Percentiles rank a stretch among this genome's conserved stretches.
These are phyloP conservation scores for Anarsia innoxiella DNA, from an alignment of 2,888 invertebrate genomes.

Conservation along the genomic window DNA sequence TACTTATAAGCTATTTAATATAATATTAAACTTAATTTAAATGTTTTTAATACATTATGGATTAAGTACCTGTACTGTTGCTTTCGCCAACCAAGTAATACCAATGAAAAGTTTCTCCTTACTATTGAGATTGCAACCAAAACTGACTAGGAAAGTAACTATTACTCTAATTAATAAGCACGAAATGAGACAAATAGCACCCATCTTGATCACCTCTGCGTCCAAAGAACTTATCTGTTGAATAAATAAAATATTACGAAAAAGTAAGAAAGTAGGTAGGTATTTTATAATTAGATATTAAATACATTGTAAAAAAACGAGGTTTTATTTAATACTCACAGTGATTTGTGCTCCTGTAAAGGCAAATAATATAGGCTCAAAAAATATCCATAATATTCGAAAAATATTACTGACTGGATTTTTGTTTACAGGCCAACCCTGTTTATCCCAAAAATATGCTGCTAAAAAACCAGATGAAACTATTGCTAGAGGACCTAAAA, in stretches of 20 bases:
- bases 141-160: conserved; percentile 76
- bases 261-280: no score
- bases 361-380: conserved; percentile 91
- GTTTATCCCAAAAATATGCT: conserved; percentile 80
- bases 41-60: background rate
- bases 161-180: conserved; percentile 77
- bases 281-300: no score
- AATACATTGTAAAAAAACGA: no score
- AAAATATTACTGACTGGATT: conserved; percentile 85
- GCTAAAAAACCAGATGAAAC: conserved; percentile 84
- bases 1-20: background rate
- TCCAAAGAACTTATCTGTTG: conserved; percentile 76
- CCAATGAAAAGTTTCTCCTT: conserved; percentile 90
- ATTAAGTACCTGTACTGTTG: conserved; percentile 87
- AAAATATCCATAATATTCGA: conserved; percentile 89
- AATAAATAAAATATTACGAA: no score
- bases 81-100: conserved; percentile 90
- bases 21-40: background rate
- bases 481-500: conserved; percentile 79
- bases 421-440: conserved; percentile 84
- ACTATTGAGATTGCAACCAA: conserved; percentile 81
- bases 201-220: conserved; percentile 77
- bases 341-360: conserved; percentile 90
- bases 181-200: conserved; percentile 76
- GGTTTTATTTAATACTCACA: conserved; percentile 60